Base-by-base conservation (phyloP, 1,140 invertebrate species). In the Phortica variegata region DNA sequence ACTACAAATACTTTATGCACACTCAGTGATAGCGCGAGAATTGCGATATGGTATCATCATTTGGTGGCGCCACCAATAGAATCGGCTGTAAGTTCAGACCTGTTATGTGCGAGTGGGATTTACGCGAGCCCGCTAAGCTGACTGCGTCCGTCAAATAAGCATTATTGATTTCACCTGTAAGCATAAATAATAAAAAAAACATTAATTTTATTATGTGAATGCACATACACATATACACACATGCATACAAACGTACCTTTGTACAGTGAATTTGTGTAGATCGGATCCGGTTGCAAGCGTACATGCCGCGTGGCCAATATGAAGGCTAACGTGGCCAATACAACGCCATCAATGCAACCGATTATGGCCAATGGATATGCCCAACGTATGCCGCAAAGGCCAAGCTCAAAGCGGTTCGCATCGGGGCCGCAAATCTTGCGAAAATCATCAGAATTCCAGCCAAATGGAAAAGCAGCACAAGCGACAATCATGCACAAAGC, bases 301-400 rank as follows among this genome's bases (percentile, higher is more conserved):
- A 95, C 86, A 75, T 95, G 91, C 49, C 91, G 79, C 1, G 90
- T 90, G 12, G 93, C 94, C 51, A 98, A 80, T 58, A 97, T 93
- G 75, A 98, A 97, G 6, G 95, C 95, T 21, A 98, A 81, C 5
- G 90, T 86, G 0, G 94, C 85, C 37, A 98, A 79, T 40, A 95
- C 91, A 8, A 89, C 79, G 19, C 91, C 92, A 77, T 98, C 95
- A 52, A 96, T 79, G 49, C 94, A 90, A 0, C 89, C 89, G 39
- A 98, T 95, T 40, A 93, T 88, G 10, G 93, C 93, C 48, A 98
- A 80, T 6, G 96, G 84, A 79, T 93, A 97, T 1, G 94, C 94
- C 96, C 96, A 98, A 54, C 94, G 84, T 13, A 98, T 84, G 29
- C 86, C 86, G 74, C 96, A 99, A 8, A 87, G 82, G 32, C 88